phyloP scores from a whole-genome alignment of 1,140 invertebrate genomes.

The Stegodyphus dumicola region DNA sequence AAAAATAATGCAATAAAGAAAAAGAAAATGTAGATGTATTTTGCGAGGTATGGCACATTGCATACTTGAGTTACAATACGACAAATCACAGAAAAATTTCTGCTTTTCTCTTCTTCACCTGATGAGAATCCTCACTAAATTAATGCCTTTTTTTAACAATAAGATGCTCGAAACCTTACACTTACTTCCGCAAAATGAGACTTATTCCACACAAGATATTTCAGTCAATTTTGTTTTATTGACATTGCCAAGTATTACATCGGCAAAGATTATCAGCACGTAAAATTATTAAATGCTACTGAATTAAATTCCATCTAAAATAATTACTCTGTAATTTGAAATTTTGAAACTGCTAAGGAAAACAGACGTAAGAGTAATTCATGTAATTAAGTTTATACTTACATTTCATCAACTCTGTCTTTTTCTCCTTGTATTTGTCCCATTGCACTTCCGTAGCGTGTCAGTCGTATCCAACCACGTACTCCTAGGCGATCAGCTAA shows the following conservation, averaged over 20 bases:
- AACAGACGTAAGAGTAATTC: background rate
- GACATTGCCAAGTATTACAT: background rate
- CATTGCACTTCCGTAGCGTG: constrained; percentile 84
- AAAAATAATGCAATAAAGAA: too few species aligned
- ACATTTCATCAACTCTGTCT: constrained; percentile 84
- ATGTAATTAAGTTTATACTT: constrained; percentile 68
- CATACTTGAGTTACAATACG: too few species aligned
- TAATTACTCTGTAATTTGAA: background rate
- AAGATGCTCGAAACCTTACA: too few species aligned
- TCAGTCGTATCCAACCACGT: constrained; percentile 91
- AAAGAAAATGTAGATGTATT: too few species aligned
- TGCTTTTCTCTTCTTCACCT: too few species aligned
- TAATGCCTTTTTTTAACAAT: too few species aligned
- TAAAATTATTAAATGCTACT: constrained; percentile 5
- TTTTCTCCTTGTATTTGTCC: constrained; percentile 88
- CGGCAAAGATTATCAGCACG: background rate
- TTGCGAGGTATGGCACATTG: too few species aligned
- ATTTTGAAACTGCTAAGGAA: background rate
- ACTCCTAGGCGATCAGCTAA: constrained; percentile 78
- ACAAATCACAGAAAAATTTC: too few species aligned
- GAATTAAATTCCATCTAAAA: background rate
- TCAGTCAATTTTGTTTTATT: background rate
- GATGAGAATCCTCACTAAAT: too few species aligned
- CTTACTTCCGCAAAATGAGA: too few species aligned
- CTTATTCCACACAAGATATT: too few species aligned